Evolutionary conservation across 2,797 vertebrate species (phyloP).

Genomic region (Aselliscus stoliczkanus): DNA sequence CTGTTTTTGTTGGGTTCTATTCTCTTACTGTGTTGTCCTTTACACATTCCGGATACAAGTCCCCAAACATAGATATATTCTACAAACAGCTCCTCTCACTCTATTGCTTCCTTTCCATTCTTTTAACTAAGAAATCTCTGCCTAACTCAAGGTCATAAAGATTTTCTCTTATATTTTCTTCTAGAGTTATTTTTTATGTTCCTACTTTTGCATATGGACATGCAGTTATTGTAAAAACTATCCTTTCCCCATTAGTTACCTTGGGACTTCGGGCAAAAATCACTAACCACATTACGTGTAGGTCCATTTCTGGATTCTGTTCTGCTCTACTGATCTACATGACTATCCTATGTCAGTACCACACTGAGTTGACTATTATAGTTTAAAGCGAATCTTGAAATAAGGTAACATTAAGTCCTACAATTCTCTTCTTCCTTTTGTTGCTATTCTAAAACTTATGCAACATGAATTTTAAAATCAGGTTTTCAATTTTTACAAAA

Average conservation of each 20-base stretch:
- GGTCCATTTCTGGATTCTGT: background rate
- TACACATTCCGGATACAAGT: background rate
- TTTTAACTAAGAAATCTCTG: background rate
- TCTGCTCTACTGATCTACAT: background rate
- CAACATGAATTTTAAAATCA: background rate
- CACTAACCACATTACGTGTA: background rate
- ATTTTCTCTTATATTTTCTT: background rate
- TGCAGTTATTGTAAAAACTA: background rate
- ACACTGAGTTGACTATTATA: background rate
- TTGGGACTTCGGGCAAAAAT: background rate
- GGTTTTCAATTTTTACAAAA: background rate
- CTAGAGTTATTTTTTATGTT: background rate
- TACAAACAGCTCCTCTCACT: background rate
- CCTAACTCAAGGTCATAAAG: background rate
- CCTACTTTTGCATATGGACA: background rate
- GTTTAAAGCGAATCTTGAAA: slow-evolving; percentile 7
- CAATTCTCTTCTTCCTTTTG: background rate
- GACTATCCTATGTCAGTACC: background rate
- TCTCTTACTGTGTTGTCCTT: background rate
- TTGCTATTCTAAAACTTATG: background rate
- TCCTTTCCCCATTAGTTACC: background rate
- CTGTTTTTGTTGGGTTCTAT: background rate
- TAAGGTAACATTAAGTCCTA: background rate
- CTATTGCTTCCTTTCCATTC: background rate
- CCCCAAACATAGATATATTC: background rate